Base-by-base conservation (phyloP, 2,888 invertebrate genomes). In the Capitulum mitella region DNA sequence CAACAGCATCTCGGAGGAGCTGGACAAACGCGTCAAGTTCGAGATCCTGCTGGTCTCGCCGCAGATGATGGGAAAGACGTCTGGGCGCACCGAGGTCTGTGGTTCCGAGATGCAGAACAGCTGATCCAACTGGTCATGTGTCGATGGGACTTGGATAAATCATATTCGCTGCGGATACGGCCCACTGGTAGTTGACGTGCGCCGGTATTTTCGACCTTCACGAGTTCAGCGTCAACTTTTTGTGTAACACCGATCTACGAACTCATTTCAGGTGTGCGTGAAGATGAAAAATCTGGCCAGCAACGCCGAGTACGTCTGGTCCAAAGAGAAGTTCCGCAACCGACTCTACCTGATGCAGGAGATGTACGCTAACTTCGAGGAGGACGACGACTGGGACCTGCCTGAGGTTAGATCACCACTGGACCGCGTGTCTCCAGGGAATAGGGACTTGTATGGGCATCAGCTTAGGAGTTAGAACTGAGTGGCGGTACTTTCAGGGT, bases 311-410 rank as follows among this genome's bases (percentile, higher is more conserved):
- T 89, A 88, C 84, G 84, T 88, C 26, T 89, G 89, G 89, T 84
- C 86, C 37, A 86, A 86, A 80, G 85, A 86, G 74, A 87, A 88
- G 81, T 89, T 89, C 83, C 83, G 87, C 77, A 87, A 87, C 83
- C 84, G 88, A 75, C 85, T 88, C 82, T 88, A 86, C 82, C 84
- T 87, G 77, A 89, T 89, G 88, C 87, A 88, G 82, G 89, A 89
- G 82, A 87, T 89, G 87, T 89, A 87, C 82, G 85, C 87, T 81
- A 87, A 87, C 78, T 88, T 86, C 83, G 85, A 85, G 81, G 87
- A 88, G 61, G 88, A 87, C 16, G 86, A 87, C 40, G 84, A 85
- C 54, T 87, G 87, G 86, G 85, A 88, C 78, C 81, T 87, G 74
- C 85, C 87, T 19, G 85, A 85, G 82, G 87, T 87, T 80, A 82